phyloP scores from a whole-genome alignment of 2,113 vertebrate species.

The Hiodon alosoides region DNA sequence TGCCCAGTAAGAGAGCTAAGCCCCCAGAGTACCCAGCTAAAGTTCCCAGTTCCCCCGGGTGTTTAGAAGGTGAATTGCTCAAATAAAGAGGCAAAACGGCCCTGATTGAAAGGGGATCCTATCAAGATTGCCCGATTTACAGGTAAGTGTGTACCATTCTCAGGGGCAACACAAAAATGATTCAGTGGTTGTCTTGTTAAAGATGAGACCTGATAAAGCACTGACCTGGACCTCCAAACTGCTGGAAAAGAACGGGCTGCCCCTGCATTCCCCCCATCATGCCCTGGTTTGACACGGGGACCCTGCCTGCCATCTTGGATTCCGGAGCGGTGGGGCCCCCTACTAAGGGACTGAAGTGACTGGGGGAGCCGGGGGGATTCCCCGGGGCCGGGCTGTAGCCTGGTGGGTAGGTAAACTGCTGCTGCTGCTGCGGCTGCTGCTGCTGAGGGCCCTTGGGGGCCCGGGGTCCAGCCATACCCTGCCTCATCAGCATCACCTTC shows the following conservation, averaged over 20 bases:
- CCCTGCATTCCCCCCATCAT: slow-evolving; percentile 73
- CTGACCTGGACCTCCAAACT: slow-evolving; percentile 75
- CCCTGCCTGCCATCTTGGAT: slow-evolving; percentile 62
- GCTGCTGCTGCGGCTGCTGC: slow-evolving; percentile 59
- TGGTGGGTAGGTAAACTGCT: slow-evolving; percentile 77
- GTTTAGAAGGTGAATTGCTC: no score
- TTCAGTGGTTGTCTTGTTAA: no score
- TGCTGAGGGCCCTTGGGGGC: slow-evolving; percentile 69
- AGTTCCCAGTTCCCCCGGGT: no score
- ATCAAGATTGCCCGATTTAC: no score
- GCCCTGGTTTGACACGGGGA: slow-evolving; percentile 66
- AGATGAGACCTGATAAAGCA: neutral
- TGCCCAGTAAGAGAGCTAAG: no score
- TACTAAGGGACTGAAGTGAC: slow-evolving; percentile 75
- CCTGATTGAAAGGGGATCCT: no score
- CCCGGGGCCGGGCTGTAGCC: slow-evolving; percentile 72
- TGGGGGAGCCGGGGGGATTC: slow-evolving; percentile 75
- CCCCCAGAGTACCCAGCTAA: no score
- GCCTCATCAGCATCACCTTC: slow-evolving; percentile 83
- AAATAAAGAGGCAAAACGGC: no score
- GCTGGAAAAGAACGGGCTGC: slow-evolving; percentile 86
- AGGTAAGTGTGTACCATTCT: no score
- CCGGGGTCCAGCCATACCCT: slow-evolving; percentile 65
- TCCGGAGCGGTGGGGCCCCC: slow-evolving; percentile 61
- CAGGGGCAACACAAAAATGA: no score